Percentiles rank a stretch among this genome's conserved stretches.
Conservation (phyloP, 2,888 invertebrate species). For the Odontothrips loti region DNA sequence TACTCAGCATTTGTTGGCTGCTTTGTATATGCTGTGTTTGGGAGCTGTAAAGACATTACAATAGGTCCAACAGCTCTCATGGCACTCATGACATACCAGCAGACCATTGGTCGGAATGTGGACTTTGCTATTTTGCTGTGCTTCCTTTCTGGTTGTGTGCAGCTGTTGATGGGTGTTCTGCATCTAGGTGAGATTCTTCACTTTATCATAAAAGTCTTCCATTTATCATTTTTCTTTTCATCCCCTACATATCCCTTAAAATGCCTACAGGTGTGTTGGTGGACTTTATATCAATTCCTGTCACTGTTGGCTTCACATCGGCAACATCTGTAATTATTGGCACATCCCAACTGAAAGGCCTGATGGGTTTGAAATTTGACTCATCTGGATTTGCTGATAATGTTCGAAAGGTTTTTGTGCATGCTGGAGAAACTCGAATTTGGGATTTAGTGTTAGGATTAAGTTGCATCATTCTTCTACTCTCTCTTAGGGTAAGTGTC, state of each 20-base stretch:
- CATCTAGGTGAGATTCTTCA: slow-evolving; percentile 63
- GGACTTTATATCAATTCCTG: slow-evolving; percentile 85
- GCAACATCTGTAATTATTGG: slow-evolving; percentile 88
- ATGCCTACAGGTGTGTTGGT: slow-evolving; percentile 66
- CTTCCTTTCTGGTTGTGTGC: slow-evolving; percentile 75
- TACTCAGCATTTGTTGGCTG: slow-evolving; percentile 94
- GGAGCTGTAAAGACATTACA: slow-evolving; percentile 82
- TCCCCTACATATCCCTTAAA: neutral
- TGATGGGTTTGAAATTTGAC: slow-evolving; percentile 57
- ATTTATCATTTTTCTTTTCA: neutral
- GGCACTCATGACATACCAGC: slow-evolving; percentile 84
- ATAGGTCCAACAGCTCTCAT: slow-evolving; percentile 92
- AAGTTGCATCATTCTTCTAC: slow-evolving; percentile 65
- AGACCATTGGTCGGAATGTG: slow-evolving; percentile 61
- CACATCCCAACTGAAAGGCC: slow-evolving; percentile 73
- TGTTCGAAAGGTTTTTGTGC: slow-evolving; percentile 61
- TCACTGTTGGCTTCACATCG: slow-evolving; percentile 84
- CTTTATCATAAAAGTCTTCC: too few relatives aligned
- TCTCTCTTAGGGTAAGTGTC: slow-evolving; percentile 67
- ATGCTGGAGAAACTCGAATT: slow-evolving; percentile 62
- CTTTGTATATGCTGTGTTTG: slow-evolving; percentile 84
- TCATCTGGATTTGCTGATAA: slow-evolving; percentile 51
- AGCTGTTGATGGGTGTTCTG: slow-evolving; percentile 74
- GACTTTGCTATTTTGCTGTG: slow-evolving; percentile 80
- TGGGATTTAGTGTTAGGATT: slow-evolving; percentile 70